phyloP scores from a whole-genome alignment of 2,797 vertebrate species.

The Hippopotamyrus pictus region DNA sequence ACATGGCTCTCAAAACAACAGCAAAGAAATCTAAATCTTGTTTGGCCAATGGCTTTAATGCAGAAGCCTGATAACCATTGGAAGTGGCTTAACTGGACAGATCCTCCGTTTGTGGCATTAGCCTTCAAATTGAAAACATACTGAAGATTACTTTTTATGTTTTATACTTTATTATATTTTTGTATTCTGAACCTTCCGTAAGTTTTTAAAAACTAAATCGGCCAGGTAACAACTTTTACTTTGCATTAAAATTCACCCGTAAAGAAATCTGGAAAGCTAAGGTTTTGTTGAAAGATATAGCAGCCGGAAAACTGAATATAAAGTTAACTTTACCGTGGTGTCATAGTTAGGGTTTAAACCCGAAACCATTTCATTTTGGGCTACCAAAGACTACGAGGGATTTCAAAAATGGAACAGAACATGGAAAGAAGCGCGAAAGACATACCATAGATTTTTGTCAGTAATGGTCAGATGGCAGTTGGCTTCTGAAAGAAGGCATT shows the following conservation, averaged over 20 bases:
- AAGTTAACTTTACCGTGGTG: no score
- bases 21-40: neutral
- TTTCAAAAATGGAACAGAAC: neutral
- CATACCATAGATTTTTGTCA: neutral
- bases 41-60: neutral
- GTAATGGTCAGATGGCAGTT: neutral
- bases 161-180: neutral
- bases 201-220: neutral
- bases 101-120: neutral
- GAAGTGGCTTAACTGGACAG: neutral
- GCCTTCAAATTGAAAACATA: neutral
- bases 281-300: neutral
- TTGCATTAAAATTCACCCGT: no score
- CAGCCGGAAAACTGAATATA: no score
- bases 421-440: neutral
- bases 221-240: neutral
- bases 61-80: neutral
- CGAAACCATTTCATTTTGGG: neutral
- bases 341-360: no score
- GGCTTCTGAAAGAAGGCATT: neutral
- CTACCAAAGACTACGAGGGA: neutral
- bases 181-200: neutral
- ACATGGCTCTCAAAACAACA: neutral
- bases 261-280: neutral
- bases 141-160: neutral